Conservation (phyloP, 1,140 invertebrate genomes). For the Arion vulgaris region DNA sequence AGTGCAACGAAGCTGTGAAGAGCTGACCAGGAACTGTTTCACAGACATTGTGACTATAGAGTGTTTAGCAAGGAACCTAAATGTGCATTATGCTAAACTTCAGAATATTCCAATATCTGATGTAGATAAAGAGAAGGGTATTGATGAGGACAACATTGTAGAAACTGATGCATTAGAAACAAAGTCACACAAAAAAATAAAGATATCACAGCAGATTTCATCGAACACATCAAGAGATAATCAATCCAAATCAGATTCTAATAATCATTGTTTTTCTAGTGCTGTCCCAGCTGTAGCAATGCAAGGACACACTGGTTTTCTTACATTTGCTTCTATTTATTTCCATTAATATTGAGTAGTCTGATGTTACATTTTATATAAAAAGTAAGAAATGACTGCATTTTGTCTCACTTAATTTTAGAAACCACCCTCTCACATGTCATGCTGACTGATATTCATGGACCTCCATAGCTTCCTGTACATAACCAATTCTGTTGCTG, state of each 20-base stretch:
- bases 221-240: not conserved
- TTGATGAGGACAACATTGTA: not conserved
- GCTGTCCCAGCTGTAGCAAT: slow-evolving; percentile 80
- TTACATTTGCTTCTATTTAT: slow-evolving; percentile 87
- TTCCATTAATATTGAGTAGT: slow-evolving; percentile 41
- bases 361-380: too few relatives aligned
- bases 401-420: too few relatives aligned
- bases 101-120: slow-evolving; percentile 73
- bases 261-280: slow-evolving; percentile 74
- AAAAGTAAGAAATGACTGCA: too few relatives aligned
- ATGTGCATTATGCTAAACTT: slow-evolving; percentile 82
- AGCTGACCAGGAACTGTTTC: slow-evolving; percentile 82
- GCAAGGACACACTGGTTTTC: slow-evolving; percentile 94
- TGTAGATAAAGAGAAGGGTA: not conserved
- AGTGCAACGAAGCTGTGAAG: slow-evolving; percentile 88
- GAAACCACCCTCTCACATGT: too few relatives aligned
- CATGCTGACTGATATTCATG: too few relatives aligned
- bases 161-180: not conserved
- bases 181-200: slow-evolving; percentile 14
- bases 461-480: too few relatives aligned
- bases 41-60: slow-evolving; percentile 89
- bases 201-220: not conserved
- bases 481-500: too few relatives aligned
- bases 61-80: slow-evolving; percentile 87
- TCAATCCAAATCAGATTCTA: not conserved